phyloP scores from a whole-genome alignment of 2,888 invertebrate genomes.

The Drosophila affinis region DNA sequence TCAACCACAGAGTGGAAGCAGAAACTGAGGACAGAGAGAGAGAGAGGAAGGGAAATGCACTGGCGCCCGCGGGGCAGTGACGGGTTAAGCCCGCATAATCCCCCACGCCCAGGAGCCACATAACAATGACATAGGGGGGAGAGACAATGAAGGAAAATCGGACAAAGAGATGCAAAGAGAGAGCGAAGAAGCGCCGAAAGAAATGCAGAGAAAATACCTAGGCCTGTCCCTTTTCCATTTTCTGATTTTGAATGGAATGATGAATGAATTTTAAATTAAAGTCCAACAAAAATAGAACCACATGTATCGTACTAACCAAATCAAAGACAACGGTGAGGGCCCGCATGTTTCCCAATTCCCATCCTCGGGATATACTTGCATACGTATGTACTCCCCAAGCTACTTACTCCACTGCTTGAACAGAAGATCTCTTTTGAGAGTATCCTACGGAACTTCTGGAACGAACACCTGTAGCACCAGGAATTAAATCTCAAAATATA shows the following conservation, averaged over 20 bases:
- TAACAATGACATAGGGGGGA: conserved; percentile 43
- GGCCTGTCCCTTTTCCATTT: conserved; percentile 36
- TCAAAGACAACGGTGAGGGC: neutral
- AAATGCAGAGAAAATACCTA: conserved; percentile 63
- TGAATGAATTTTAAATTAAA: conserved; percentile 77
- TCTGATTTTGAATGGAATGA: conserved; percentile 61
- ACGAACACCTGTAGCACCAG: no score
- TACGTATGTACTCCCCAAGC: neutral
- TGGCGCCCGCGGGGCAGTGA: neutral
- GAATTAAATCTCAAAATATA: no score
- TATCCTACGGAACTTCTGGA: no score
- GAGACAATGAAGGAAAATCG: conserved; percentile 23
- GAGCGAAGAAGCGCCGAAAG: conserved; percentile 8
- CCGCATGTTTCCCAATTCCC: neutral
- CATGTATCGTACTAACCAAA: neutral
- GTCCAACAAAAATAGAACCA: conserved; percentile 44
- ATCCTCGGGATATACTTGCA: neutral
- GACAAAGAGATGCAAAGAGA: conserved; percentile 1
- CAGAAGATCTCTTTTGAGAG: neutral
- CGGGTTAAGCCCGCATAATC: conserved; percentile 63
- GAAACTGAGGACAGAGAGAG: conserved; percentile 4
- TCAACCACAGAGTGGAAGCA: conserved; percentile 58
- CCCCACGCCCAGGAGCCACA: conserved; percentile 42
- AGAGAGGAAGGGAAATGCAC: neutral
- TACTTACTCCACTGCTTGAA: neutral